These are phyloP conservation scores for Drosophila formosana DNA, from an alignment of 2,888 invertebrate species.

Conservation along the genomic window DNA sequence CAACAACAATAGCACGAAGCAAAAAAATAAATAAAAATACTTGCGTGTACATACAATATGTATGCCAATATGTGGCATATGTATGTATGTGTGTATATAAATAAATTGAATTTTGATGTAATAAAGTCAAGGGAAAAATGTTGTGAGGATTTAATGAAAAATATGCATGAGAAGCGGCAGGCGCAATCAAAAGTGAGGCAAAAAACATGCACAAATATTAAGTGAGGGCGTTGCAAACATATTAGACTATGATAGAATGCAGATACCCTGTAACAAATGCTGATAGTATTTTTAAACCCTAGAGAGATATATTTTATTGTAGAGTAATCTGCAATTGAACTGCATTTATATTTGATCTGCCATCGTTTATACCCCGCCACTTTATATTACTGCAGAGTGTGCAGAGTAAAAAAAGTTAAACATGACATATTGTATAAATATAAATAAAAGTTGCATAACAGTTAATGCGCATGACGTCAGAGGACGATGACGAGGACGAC, in stretches of 20 bases:
- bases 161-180: constrained; percentile 21
- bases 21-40: constrained; percentile 7
- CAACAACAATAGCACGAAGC: constrained; percentile 10
- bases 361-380: not conserved
- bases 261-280: not conserved
- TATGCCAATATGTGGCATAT: constrained; percentile 1
- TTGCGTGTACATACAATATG: constrained; percentile 10
- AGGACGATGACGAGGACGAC: not conserved
- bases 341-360: not conserved
- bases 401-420: not conserved
- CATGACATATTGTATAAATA: constrained; percentile 19
- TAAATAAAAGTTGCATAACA: constrained; percentile 21
- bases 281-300: not conserved
- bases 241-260: not conserved
- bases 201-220: constrained; percentile 12
- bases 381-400: not conserved
- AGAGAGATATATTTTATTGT: no score
- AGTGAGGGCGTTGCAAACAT: not conserved
- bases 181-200: constrained; percentile 6
- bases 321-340: no score
- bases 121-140: constrained; percentile 53
- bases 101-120: constrained; percentile 58
- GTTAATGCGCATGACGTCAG: constrained; percentile 11
- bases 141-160: constrained; percentile 50
- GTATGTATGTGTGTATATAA: constrained; percentile 19